Percentiles rank a stretch among this genome's conserved stretches.
These are phyloP conservation scores for Brotogeris chrysoptera DNA, from an alignment of 2,797 vertebrate species.

Conservation along the genomic window DNA sequence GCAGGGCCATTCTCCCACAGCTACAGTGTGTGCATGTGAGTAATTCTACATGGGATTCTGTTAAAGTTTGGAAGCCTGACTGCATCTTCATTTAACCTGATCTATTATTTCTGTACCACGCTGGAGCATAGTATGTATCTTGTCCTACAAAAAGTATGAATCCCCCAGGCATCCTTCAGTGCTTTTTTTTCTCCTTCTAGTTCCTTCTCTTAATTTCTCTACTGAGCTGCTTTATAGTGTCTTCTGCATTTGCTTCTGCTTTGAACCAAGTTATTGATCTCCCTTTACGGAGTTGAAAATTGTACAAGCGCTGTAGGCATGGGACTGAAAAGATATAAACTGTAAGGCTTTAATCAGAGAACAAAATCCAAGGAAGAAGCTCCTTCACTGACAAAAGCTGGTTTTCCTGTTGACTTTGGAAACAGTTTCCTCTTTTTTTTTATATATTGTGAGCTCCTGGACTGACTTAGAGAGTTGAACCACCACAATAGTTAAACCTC, in stretches of 20 bases:
- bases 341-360: not conserved
- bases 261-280: not conserved
- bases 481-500: not conserved
- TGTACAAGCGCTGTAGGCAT: not conserved
- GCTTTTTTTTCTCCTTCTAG: accelerated
- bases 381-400: not conserved
- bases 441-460: not conserved
- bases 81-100: not conserved
- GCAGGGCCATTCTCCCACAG: accelerated
- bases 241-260: not conserved
- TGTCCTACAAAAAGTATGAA: not conserved
- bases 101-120: not conserved
- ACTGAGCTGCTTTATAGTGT: not conserved
- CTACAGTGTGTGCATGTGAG: not conserved
- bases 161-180: not conserved
- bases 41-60: not conserved
- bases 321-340: not conserved
- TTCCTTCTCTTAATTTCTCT: not conserved
- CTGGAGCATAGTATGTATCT: not conserved
- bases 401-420: not conserved
- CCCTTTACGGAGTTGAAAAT: not conserved
- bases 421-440: not conserved
- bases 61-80: not conserved
- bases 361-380: not conserved
- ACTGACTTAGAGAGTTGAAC: not conserved